phyloP scores from a whole-genome alignment of 2,113 vertebrate species.

The Peromyscus californicus region DNA sequence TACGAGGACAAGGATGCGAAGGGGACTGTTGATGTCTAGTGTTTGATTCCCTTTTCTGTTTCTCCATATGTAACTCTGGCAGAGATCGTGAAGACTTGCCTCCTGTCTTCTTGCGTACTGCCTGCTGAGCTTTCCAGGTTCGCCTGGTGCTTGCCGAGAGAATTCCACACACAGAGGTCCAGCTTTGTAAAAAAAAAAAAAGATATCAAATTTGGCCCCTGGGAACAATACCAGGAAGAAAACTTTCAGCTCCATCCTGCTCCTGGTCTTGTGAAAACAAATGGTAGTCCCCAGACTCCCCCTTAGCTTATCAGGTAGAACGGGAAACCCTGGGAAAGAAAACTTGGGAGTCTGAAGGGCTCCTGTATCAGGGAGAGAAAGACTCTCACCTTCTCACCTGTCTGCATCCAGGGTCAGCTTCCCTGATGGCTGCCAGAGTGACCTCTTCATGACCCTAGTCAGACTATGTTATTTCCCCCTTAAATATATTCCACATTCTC shows the following conservation, averaged over 20 bases:
- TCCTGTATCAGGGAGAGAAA: conserved; percentile 32
- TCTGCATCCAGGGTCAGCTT: neutral
- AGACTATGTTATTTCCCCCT: neutral
- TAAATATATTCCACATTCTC: neutral
- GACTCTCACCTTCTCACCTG: neutral
- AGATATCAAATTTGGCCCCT: conserved; percentile 38
- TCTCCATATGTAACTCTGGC: neutral
- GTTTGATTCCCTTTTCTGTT: neutral
- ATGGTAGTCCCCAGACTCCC: conserved; percentile 35
- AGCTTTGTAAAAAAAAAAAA: neutral
- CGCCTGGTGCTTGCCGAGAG: conserved; percentile 24
- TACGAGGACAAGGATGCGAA: no score
- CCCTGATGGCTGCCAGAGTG: no score
- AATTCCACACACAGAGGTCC: conserved; percentile 10
- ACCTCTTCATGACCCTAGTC: neutral
- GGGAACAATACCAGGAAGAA: conserved; percentile 80
- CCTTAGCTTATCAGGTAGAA: conserved; percentile 73
- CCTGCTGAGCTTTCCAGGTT: conserved; percentile 1
- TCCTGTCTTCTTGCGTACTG: neutral
- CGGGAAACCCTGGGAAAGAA: conserved; percentile 66
- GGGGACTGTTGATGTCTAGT: neutral
- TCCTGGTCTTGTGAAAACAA: conserved; percentile 73
- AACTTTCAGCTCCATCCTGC: conserved; percentile 27
- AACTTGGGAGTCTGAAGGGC: neutral
- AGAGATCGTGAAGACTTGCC: neutral